phyloP scores from a whole-genome alignment of 1,140 invertebrate genomes.

The Triops longicaudatus region DNA sequence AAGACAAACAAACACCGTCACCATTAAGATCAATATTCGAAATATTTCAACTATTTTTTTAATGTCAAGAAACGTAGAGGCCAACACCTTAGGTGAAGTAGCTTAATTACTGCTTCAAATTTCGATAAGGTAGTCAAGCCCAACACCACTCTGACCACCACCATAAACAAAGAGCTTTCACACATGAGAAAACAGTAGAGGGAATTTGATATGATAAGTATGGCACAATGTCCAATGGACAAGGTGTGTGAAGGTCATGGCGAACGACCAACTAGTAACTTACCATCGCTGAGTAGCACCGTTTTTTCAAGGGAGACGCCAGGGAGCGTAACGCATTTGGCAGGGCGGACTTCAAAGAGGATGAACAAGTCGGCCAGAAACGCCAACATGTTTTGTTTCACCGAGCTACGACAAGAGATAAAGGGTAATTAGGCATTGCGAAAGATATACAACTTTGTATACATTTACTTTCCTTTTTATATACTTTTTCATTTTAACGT shows the following conservation, averaged over 20 bases:
- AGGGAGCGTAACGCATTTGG: conserved; percentile 73
- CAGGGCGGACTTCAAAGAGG: conserved; percentile 85
- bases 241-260: too few relatives aligned
- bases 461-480: too few relatives aligned
- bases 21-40: not conserved
- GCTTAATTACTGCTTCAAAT: not conserved
- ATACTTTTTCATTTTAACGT: too few relatives aligned
- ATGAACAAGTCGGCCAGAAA: conserved; percentile 94
- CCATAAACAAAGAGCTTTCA: not conserved
- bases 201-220: not conserved
- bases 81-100: not conserved
- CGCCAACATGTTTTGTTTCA: conserved; percentile 86
- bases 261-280: not conserved
- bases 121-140: not conserved
- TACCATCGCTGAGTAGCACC: not conserved
- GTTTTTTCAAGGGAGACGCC: conserved; percentile 37
- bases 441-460: too few relatives aligned
- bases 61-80: too few relatives aligned
- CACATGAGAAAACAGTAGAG: not conserved
- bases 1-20: not conserved
- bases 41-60: not conserved
- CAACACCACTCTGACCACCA: not conserved
- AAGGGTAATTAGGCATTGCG: not conserved
- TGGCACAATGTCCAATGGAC: too few relatives aligned
- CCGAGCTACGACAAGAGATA: conserved; percentile 52